Base-by-base conservation (phyloP, 2,888 invertebrate species). In the Drosophila kokeensis region DNA sequence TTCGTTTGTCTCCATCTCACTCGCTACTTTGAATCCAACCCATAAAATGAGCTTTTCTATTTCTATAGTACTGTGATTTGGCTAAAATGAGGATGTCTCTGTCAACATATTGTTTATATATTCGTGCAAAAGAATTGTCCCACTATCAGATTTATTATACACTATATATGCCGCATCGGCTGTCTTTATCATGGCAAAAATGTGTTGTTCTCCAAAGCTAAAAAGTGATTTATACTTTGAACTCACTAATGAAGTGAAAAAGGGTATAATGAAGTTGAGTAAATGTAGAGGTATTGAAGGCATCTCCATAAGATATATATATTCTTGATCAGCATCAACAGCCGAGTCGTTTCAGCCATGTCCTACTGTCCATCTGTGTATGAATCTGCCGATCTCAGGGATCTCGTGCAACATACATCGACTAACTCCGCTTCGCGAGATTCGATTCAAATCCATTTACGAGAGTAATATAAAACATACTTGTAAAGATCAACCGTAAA, bases 1-100 rank as follows among this genome's bases (percentile, higher is more conserved):
- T 89, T 87, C 36, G 58, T 65, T 59, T 45, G 45, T 45, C 45
- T 45, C 21, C 45, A 24, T 45, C 60, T 61, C 21, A 55, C 64
- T 81, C 64, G 50, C 11, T 53, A 34, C 53, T 52, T 49, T 68
- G 69, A 73, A 76, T 69, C 70, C 63, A 60, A 61, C 11, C 30
- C 71, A 70, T 69, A 45, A 72, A 77, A 77, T 83, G 81, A 79
- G 78, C 60, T 80, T 69, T 72, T 68, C 72, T 73, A 60, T 63
- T 32, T 32, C 32, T 4, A 10, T 32, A 32, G 27, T 15, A 13
- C 21, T n/a, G 4, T 18, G 21, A 34, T 34, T 32, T 24, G 1
- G 10, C 21, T 24, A 1, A 29, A n/a, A 4, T n/a, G 7, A 24
- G 53, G 53, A 45, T 45, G 15, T 24, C 15, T 45, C 15, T 42